Evolutionary conservation across 2,797 vertebrate genomes (phyloP).

Genomic region (Clarias platycephalus): DNA sequence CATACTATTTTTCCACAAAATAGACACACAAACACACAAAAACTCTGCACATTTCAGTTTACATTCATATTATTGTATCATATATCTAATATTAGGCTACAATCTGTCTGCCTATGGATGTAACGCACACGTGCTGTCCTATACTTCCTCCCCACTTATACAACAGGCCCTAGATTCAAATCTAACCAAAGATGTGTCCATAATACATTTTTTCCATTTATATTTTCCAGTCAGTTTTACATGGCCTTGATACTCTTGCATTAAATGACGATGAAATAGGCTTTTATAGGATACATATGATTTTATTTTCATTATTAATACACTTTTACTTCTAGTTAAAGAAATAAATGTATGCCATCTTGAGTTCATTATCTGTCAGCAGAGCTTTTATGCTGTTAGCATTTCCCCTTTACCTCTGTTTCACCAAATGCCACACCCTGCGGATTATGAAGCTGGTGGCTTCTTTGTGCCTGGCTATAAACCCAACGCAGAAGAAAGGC

Average conservation of each 20-base stretch:
- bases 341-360: background rate
- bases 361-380: background rate
- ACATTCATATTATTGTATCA: background rate
- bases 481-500: slow-evolving; percentile 5
- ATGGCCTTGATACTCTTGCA: background rate
- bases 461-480: slow-evolving; percentile 24
- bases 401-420: background rate
- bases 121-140: background rate
- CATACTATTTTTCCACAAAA: background rate
- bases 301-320: background rate
- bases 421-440: slow-evolving; percentile 35
- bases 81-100: background rate
- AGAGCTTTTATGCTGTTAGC: background rate
- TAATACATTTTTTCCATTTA: background rate
- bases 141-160: background rate
- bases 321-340: background rate
- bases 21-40: background rate
- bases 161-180: background rate
- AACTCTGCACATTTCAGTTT: background rate
- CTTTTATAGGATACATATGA: background rate
- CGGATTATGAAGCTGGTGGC: slow-evolving; percentile 12
- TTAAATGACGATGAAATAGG: background rate
- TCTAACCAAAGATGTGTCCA: background rate
- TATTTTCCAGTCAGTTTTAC: background rate
- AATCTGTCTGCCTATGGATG: background rate